Percentiles rank a stretch among this genome's conserved stretches.
phyloP scores from a whole-genome alignment of 2,113 vertebrate species.

The Oxyura jamaicensis region DNA sequence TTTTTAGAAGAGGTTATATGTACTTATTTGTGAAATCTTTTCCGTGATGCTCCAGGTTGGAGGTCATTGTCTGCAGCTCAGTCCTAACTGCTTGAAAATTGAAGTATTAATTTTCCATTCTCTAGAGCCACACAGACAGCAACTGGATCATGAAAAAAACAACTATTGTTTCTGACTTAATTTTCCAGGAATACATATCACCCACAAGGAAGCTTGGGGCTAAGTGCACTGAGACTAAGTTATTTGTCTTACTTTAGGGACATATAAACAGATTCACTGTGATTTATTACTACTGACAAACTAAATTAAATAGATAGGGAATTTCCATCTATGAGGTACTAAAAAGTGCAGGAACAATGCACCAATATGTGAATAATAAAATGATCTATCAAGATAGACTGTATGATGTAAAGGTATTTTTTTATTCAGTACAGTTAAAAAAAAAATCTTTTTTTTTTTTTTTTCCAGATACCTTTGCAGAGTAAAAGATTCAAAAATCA shows the following conservation, averaged over 20 bases:
- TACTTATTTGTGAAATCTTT: not conserved
- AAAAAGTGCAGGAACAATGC: slow-evolving; percentile 1
- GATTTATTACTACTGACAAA: slow-evolving; percentile 57
- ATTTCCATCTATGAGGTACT: slow-evolving; percentile 6
- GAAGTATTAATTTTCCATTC: slow-evolving; percentile 11
- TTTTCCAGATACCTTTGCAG: not conserved
- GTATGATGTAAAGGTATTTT: not conserved
- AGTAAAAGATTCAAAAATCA: not conserved
- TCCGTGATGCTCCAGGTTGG: not conserved
- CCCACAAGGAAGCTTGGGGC: not conserved
- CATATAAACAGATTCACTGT: not conserved
- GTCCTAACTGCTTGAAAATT: not conserved
- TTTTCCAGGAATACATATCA: slow-evolving; percentile 15
- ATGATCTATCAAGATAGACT: slow-evolving; percentile 14
- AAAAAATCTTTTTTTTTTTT: not conserved
- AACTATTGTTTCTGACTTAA: slow-evolving; percentile 12
- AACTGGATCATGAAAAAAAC: not conserved
- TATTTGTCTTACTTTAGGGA: slow-evolving; percentile 56
- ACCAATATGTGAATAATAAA: not conserved
- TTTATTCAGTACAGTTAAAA: not conserved
- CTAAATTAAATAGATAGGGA: slow-evolving; percentile 50
- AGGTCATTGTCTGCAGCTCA: not conserved
- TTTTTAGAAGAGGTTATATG: not conserved
- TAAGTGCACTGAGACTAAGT: not conserved
- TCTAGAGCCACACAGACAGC: not conserved